phyloP scores from a whole-genome alignment of 2,113 vertebrate genomes.

The Quiscalus mexicanus region DNA sequence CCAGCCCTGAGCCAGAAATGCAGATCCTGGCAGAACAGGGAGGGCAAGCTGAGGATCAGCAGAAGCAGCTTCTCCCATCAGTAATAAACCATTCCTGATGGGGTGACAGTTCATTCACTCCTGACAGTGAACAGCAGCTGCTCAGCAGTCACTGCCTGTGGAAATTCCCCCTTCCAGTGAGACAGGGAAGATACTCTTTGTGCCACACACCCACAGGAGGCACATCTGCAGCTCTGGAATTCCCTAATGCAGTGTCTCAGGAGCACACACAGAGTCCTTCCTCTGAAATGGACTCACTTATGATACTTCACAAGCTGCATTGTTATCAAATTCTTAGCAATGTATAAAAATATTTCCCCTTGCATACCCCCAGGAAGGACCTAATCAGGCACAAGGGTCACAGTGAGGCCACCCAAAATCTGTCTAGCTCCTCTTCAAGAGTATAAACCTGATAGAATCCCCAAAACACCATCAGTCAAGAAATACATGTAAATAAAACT shows the following conservation, averaged over 20 bases:
- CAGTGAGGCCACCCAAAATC: neutral
- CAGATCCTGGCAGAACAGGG: neutral
- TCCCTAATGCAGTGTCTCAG: neutral
- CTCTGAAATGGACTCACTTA: neutral
- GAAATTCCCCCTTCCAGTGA: neutral
- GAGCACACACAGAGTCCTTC: neutral
- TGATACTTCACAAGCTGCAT: neutral
- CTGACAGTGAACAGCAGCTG: neutral
- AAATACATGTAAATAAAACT: neutral
- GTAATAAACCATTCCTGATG: neutral
- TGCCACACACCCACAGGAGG: neutral
- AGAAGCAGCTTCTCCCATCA: neutral
- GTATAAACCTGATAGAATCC: neutral
- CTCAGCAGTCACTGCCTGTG: neutral
- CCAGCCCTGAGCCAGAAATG: neutral
- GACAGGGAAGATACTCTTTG: neutral
- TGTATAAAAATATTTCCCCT: neutral
- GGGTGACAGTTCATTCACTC: neutral
- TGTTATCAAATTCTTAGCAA: neutral
- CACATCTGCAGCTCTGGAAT: neutral
- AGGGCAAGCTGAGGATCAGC: neutral
- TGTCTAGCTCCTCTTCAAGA: neutral
- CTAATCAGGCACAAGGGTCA: neutral
- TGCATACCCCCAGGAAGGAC: neutral
- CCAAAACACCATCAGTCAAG: neutral